Evolutionary conservation across 2,113 vertebrate genomes (phyloP).

Genomic region (Trochalopteron elliotii): DNA sequence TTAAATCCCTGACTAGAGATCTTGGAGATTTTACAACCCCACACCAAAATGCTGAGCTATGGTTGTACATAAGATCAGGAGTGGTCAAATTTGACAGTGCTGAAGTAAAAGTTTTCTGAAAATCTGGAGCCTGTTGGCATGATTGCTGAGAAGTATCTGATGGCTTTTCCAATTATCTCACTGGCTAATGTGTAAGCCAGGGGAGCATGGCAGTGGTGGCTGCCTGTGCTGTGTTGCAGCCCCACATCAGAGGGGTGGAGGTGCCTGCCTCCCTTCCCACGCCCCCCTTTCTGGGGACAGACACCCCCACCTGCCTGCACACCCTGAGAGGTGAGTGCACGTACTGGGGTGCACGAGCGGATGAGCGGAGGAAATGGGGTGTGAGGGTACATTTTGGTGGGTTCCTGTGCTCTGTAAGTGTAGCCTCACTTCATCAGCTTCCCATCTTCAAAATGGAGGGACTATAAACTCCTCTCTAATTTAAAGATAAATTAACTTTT

Average conservation of each 20-base stretch:
- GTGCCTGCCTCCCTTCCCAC: neutral
- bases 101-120: neutral
- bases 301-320: neutral
- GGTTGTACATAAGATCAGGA: neutral
- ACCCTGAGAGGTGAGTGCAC: fast-evolving
- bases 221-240: neutral
- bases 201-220: fast-evolving
- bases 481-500: constrained; percentile 55
- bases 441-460: neutral
- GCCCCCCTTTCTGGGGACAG: fast-evolving
- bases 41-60: neutral
- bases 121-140: neutral
- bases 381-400: neutral
- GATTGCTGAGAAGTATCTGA: neutral
- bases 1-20: neutral
- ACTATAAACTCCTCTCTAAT: constrained; percentile 20
- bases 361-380: neutral
- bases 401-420: neutral
- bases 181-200: neutral
- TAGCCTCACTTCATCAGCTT: neutral
- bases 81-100: neutral
- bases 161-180: neutral
- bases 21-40: neutral
- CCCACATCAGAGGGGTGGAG: neutral
- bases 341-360: no score